A percentile compares a stretch with the other conserved stretches of the same genome.
Evolutionary conservation across 1,140 invertebrate genomes (phyloP).

Genomic region (Meteorus sp.): DNA sequence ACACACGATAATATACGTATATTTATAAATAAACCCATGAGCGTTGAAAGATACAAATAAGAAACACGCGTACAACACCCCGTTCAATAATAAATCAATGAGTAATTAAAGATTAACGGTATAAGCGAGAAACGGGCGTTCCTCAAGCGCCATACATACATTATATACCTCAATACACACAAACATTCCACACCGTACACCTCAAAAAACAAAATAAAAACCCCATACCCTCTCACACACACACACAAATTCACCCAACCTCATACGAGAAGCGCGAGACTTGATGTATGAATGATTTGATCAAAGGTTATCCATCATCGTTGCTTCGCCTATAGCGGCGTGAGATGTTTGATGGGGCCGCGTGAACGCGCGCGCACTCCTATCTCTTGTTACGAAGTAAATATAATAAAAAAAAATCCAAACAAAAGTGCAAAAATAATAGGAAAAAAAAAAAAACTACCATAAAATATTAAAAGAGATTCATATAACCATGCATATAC

Average conservation of each 20-base stretch:
- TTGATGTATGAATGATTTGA: slow-evolving; percentile 54
- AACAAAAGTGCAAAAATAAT: no score
- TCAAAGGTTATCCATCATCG: slow-evolving; percentile 51
- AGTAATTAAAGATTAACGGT: slow-evolving; percentile 54
- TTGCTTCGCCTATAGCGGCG: slow-evolving; percentile 38
- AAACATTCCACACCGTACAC: no score
- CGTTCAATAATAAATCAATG: slow-evolving; percentile 47
- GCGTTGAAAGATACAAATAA: slow-evolving; percentile 29
- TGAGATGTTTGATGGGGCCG: slow-evolving; percentile 47
- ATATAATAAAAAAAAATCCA: background rate
- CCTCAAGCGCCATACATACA: no score
- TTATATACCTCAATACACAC: no score
- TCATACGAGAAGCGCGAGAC: slow-evolving; percentile 3
- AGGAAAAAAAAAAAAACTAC: no score
- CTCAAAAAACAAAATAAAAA: no score
- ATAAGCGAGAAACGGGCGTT: slow-evolving; percentile 7
- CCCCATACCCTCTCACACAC: no score
- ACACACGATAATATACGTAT: slow-evolving; percentile 1
- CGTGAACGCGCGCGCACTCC: background rate
- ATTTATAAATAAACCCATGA: background rate
- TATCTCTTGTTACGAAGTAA: background rate
- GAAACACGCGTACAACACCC: slow-evolving; percentile 32
- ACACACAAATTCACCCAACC: background rate
- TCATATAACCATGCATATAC: no score
- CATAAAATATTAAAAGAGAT: no score